Conservation (phyloP, 1,140 invertebrate genomes). For the Sminthurinus signatus region DNA sequence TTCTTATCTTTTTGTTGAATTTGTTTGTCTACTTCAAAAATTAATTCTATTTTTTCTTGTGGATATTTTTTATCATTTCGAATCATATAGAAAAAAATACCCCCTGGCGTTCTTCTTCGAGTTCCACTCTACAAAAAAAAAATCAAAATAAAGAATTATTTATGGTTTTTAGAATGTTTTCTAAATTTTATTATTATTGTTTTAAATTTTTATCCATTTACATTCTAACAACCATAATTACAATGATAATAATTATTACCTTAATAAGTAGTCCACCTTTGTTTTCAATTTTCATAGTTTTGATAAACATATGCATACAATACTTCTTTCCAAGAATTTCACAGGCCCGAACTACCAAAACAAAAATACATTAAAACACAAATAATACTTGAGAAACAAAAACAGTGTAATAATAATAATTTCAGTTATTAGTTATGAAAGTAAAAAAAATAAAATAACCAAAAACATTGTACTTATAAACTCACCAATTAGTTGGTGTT, state of each 20-base stretch:
- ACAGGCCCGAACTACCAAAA: slow-evolving; percentile 11
- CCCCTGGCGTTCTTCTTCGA: slow-evolving; percentile 31
- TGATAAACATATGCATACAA: slow-evolving; percentile 19
- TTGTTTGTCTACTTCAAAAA: slow-evolving; percentile 25
- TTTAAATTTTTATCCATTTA: too few relatives aligned
- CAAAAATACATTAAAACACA: too few relatives aligned
- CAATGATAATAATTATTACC: slow-evolving; percentile 15
- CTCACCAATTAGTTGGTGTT: slow-evolving; percentile 7
- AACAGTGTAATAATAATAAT: not conserved
- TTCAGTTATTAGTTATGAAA: not conserved
- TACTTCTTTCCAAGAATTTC: slow-evolving; percentile 24
- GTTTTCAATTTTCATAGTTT: slow-evolving; percentile 35
- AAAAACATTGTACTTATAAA: not conserved
- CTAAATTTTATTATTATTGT: too few relatives aligned
- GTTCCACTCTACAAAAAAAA: slow-evolving; percentile 22
- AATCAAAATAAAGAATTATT: not conserved
- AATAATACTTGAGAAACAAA: too few relatives aligned
- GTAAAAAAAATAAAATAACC: slow-evolving; percentile 4
- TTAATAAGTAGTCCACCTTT: slow-evolving; percentile 32
- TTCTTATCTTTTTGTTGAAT: slow-evolving; percentile 6
- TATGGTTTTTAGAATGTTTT: too few relatives aligned
- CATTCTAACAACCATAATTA: too few relatives aligned
- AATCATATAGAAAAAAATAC: slow-evolving; percentile 34
- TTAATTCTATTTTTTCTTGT: slow-evolving; percentile 13
- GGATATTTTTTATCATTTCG: slow-evolving; percentile 20